Evolutionary conservation across 2,888 invertebrate species (phyloP), one percentile per base, ranked within the genome.

Genomic region (Himalopsyche kuldschensis): DNA sequence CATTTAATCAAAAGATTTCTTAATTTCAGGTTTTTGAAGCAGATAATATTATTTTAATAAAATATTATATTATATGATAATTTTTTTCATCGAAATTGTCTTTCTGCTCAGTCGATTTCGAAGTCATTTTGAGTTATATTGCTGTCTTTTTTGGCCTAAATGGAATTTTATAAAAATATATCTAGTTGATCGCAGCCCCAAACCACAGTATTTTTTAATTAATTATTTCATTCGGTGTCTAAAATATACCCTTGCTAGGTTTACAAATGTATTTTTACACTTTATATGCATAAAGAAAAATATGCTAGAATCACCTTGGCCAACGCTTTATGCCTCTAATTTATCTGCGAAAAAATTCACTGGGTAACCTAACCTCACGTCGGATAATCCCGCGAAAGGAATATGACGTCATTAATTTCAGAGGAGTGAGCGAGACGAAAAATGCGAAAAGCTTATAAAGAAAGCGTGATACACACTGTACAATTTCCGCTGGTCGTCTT

Each of bases 401-500:
- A 69, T 69, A 69, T 69, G 69, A 69, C 69, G 69, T 69, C 69
- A 69, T 69, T 69, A 69, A 69, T 69, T 41, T 69, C 69, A 30
- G 15, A 3, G 63, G 24, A 69, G 27, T 15, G 69, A 69, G 24
- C 20, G 69, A 69, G 69, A 69, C 20, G 11, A 55, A 69, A 69
- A 69, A 69, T 69, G 27, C 27, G 27, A 69, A 69, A 69, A 69
- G 69, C 69, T 69, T 69, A 69, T 69, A 69, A 69, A 69, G 69
- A 69, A 69, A 69, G 30, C 69, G 27, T 69, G 69, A 69, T 69
- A 69, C 69, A 69, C 69, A 69, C 30, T 11, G 69, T 69, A 69
- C 81, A 35, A 30, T 81, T 76, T 77, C 81, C 32, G 47, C 55
- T 17, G 76, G 76, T 20, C 81, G 17, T 76, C 63, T 76, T 76